Conservation (phyloP, 1,140 invertebrate species). For the Drosophila busckii region DNA sequence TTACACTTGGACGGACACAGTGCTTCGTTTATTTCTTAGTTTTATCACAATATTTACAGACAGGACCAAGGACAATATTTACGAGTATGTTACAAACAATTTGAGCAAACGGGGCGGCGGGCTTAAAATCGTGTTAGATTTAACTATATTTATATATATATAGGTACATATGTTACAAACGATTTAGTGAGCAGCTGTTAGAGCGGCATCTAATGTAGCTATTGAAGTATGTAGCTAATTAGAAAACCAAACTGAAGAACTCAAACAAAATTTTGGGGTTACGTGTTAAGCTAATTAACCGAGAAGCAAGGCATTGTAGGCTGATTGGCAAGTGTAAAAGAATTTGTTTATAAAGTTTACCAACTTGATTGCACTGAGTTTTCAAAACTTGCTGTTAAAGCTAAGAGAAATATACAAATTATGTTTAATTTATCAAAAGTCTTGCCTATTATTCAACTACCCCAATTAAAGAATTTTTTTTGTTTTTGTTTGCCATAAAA, state of each 20-base stretch:
- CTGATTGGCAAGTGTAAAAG: conserved; percentile 23
- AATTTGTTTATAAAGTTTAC: conserved; percentile 22
- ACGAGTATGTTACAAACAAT: conserved; percentile 1
- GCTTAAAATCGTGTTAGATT: conserved; percentile 27
- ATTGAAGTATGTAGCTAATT: conserved; percentile 3
- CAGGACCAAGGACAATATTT: conserved; percentile 28
- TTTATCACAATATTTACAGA: conserved; percentile 59
- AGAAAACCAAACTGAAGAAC: conserved; percentile 25
- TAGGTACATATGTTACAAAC: conserved; percentile 43
- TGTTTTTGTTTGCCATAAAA: conserved; percentile 10
- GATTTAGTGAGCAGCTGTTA: conserved; percentile 43
- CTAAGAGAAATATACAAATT: conserved; percentile 16
- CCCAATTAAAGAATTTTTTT: neutral
- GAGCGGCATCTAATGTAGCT: conserved; percentile 1
- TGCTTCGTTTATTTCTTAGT: conserved; percentile 1
- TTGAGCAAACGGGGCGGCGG: conserved; percentile 12
- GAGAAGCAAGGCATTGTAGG: conserved; percentile 20
- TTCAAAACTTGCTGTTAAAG: conserved; percentile 7
- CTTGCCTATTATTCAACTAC: too few relatives aligned
- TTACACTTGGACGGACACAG: conserved; percentile 54
- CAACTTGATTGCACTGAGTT: conserved; percentile 18
- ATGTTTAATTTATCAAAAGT: too few relatives aligned
- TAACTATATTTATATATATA: conserved; percentile 27
- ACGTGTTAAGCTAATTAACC: conserved; percentile 29
- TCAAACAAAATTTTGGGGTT: conserved; percentile 14